Evolutionary conservation across 1,140 invertebrate species (phyloP), one percentile per base, ranked within the genome.

Genomic region (Elymnias hypermnestra): DNA sequence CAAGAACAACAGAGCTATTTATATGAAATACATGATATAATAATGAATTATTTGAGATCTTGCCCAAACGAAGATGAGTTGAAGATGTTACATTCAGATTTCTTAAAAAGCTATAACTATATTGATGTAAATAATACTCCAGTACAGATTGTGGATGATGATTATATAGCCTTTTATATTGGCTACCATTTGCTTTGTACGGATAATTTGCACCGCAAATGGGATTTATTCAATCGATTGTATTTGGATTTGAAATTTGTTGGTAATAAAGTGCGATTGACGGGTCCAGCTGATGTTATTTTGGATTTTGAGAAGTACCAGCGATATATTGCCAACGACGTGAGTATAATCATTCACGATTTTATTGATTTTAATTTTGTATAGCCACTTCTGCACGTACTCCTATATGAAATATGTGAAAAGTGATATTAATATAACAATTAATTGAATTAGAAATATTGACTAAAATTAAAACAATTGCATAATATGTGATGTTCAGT

Each of bases 241-340:
- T 85, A 70, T 57, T 46, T 85, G 18, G 53, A 85, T 70, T 48
- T 85, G 41, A 83, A 72, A 43, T 85, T 85, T 53, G 45, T 85
- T n/a, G 82, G 82, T 1, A 82, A 83, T 36, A 85, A 85, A 67
- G 77, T 78, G 12, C 68, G 77, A 13, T 38, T 83, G 17, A 79
- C 77, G 0, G 82, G 82, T 0, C 64, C 72, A 0, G 73, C 72
- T 7, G 78, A 85, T 68, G 78, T 83, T 6, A 78, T 79, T 35
- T 51, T 69, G 15, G 82, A 85, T 60, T 56, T 85, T 10, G 63
- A 82, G 45, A 79, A 79, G 7, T 85, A 85, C 57, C 75, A 74
- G 14, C 54, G 25, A 10, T 44, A 70, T 58, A 85, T 85, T 23
- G 62, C 53, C 15, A 53, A 63, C 15, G 56, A 75, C 55, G 78